phyloP scores from a whole-genome alignment of 2,888 invertebrate genomes.

The Lasioglossum leucozonium region DNA sequence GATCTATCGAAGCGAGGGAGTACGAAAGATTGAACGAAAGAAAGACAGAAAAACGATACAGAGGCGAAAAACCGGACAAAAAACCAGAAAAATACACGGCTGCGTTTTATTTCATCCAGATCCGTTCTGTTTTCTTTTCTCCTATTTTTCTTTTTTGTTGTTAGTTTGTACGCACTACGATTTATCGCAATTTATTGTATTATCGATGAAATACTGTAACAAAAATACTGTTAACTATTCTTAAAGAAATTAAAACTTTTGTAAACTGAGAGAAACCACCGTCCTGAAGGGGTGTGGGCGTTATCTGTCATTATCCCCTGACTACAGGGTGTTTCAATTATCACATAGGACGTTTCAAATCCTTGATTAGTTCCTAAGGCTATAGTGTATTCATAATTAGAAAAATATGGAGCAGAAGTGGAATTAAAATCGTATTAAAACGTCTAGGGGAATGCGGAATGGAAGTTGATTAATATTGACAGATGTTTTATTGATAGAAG shows the following conservation, averaged over 20 bases:
- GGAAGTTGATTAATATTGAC: too few relatives aligned
- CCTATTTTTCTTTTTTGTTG: constrained; percentile 74
- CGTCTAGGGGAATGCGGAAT: too few relatives aligned
- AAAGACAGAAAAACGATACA: constrained; percentile 17
- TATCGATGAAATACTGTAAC: constrained; percentile 83
- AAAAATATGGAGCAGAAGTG: neutral
- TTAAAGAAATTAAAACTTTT: constrained; percentile 84
- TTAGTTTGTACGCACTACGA: constrained; percentile 83
- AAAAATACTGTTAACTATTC: constrained; percentile 84
- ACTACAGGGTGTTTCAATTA: neutral
- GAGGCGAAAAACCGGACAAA: constrained; percentile 30
- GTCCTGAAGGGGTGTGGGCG: constrained; percentile 3
- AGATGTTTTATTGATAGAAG: too few relatives aligned
- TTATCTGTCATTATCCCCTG: constrained; percentile 21
- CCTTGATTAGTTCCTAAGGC: neutral
- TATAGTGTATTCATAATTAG: neutral
- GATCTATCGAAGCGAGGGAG: neutral
- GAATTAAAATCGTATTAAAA: too few relatives aligned
- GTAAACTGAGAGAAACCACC: constrained; percentile 80
- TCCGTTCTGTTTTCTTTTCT: constrained; percentile 70
- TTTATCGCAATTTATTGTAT: constrained; percentile 83
- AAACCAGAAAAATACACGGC: constrained; percentile 47
- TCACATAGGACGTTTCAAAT: neutral
- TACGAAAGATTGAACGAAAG: neutral
- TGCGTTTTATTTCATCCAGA: constrained; percentile 69